Conservation (phyloP, 2,797 vertebrate species). For the Urophycis tenuis region DNA sequence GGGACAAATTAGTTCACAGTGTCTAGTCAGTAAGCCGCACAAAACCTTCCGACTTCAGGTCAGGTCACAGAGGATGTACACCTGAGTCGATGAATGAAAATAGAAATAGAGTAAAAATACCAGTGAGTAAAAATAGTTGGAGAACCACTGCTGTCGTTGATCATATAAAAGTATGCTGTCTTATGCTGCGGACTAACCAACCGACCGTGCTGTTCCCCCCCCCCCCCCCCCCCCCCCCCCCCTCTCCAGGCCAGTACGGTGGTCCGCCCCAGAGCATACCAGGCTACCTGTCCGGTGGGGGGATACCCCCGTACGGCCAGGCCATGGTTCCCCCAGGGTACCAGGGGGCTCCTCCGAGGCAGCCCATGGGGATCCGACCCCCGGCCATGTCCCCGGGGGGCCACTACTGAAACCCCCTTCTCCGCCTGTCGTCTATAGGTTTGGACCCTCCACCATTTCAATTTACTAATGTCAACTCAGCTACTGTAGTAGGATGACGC, state of each 20-base stretch:
- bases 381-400: conserved; percentile 68
- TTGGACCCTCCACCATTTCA: conserved; percentile 87
- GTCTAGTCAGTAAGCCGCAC: too few relatives aligned
- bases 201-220: too few relatives aligned
- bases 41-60: too few relatives aligned
- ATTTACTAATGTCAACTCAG: conserved; percentile 71
- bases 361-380: conserved; percentile 89
- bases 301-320: conserved; percentile 84
- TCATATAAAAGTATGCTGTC: too few relatives aligned
- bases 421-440: conserved; percentile 75
- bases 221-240: too few relatives aligned
- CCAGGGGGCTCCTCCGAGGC: conserved; percentile 75
- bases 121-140: too few relatives aligned
- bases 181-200: too few relatives aligned
- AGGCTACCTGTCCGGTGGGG: conserved; percentile 80
- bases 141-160: too few relatives aligned
- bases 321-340: conserved; percentile 78
- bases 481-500: conserved; percentile 53
- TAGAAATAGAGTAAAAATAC: too few relatives aligned
- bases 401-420: conserved; percentile 82
- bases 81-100: too few relatives aligned
- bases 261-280: conserved; percentile 87
- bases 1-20: too few relatives aligned
- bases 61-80: too few relatives aligned
- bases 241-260: conserved; percentile 87